phyloP scores from a whole-genome alignment of 2,888 invertebrate genomes.

The Cordilura impudica region DNA sequence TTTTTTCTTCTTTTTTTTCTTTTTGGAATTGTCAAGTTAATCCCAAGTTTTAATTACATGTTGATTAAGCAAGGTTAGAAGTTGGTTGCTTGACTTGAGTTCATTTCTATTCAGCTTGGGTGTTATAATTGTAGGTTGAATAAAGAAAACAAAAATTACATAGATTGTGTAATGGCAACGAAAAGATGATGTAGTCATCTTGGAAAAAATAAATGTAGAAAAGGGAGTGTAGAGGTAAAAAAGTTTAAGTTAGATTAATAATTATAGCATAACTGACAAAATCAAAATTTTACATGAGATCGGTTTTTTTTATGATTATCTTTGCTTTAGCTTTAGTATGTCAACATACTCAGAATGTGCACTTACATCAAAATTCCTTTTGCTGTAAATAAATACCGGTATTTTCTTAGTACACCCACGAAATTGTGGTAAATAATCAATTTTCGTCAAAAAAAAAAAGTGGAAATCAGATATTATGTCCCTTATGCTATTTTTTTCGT shows the following conservation, averaged over 20 bases:
- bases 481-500: too few species aligned
- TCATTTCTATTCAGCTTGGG: slow-evolving; percentile 25
- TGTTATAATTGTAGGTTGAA: slow-evolving; percentile 37
- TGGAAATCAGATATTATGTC: too few species aligned
- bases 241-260: neutral
- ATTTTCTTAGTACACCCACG: too few species aligned
- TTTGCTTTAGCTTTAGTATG: too few species aligned
- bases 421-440: too few species aligned
- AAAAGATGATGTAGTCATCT: neutral
- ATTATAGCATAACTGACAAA: too few species aligned
- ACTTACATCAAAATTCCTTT: too few species aligned
- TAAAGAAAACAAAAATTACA: neutral
- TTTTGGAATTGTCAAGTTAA: slow-evolving; percentile 47
- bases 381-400: too few species aligned
- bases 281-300: too few species aligned
- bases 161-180: neutral
- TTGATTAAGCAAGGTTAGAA: slow-evolving; percentile 29
- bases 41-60: slow-evolving; percentile 52
- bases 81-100: neutral
- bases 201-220: neutral
- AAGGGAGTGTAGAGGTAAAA: neutral
- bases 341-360: too few species aligned
- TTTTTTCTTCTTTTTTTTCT: neutral
- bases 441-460: too few species aligned
- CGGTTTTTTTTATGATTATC: too few species aligned